Conservation (phyloP, 2,888 invertebrate species). For the Halictus ligatus region DNA sequence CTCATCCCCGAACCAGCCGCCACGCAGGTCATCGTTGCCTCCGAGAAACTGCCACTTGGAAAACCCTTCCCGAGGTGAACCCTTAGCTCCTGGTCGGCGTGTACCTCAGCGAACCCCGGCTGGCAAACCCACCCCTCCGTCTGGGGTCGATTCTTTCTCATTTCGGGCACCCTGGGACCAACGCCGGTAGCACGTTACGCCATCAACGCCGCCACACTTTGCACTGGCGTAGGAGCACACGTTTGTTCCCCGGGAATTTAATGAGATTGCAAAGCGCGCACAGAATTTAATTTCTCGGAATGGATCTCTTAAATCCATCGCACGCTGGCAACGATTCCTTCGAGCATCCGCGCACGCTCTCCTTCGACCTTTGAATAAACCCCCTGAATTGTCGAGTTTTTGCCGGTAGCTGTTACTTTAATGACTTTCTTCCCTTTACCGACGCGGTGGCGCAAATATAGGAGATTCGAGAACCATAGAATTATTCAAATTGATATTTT, state of each 20-base stretch:
- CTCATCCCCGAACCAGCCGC: neutral
- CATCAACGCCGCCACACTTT: constrained; percentile 58
- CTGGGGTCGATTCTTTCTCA: constrained; percentile 70
- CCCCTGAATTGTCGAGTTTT: neutral
- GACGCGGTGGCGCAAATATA: neutral
- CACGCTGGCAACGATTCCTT: neutral
- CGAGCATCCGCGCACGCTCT: neutral
- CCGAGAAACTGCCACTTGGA: constrained; percentile 66
- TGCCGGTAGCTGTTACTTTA: neutral
- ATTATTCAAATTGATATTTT: neutral
- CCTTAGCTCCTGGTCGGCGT: constrained; percentile 57
- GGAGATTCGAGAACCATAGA: neutral
- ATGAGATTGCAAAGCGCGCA: constrained; percentile 53
- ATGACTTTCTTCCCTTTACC: neutral
- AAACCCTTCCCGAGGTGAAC: constrained; percentile 66
- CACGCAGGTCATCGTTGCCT: constrained; percentile 62
- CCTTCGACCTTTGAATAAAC: neutral
- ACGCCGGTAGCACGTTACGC: constrained; percentile 66
- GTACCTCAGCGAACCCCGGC: constrained; percentile 61
- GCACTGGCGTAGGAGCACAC: constrained; percentile 50
- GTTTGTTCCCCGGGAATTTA: constrained; percentile 52
- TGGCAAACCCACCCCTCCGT: constrained; percentile 49
- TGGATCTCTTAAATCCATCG: constrained; percentile 42
- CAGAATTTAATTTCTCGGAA: constrained; percentile 57
- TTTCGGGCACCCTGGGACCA: constrained; percentile 68